phyloP scores from a whole-genome alignment of 1,140 invertebrate species.

The Pantala flavescens region DNA sequence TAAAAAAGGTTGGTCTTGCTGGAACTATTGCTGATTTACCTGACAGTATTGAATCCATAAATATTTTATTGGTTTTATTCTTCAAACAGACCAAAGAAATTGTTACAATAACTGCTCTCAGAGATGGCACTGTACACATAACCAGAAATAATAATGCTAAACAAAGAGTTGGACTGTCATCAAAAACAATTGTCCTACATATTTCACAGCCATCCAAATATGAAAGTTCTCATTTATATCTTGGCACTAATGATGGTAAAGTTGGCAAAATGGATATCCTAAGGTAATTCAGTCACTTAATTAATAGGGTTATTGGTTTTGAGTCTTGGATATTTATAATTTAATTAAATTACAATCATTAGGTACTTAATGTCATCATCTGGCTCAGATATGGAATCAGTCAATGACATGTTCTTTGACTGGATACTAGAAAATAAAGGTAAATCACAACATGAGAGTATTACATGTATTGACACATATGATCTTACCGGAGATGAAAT shows the following conservation, averaged over 20 bases:
- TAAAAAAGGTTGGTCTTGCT: not conserved
- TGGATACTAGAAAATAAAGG: slow-evolving; percentile 40
- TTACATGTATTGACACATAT: slow-evolving; percentile 54
- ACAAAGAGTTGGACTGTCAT: not conserved
- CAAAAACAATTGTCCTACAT: not conserved
- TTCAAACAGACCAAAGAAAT: not conserved
- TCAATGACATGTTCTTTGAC: not conserved
- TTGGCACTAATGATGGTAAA: not conserved
- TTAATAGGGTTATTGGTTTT: no score
- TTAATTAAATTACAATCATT: not conserved
- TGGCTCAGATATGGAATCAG: not conserved
- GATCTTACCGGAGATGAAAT: slow-evolving; percentile 56
- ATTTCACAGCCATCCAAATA: not conserved
- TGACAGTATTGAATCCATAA: not conserved
- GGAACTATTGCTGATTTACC: not conserved
- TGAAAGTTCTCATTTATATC: not conserved
- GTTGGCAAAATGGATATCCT: not conserved
- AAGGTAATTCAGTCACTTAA: not conserved
- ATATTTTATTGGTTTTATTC: not conserved
- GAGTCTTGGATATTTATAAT: not conserved
- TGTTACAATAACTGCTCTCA: not conserved
- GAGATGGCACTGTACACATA: not conserved
- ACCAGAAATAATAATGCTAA: not conserved
- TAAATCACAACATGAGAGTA: slow-evolving; percentile 26
- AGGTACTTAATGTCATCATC: not conserved